These are phyloP conservation scores for Caradrina kadenii DNA, from an alignment of 2,888 invertebrate genomes.

Conservation along the genomic window DNA sequence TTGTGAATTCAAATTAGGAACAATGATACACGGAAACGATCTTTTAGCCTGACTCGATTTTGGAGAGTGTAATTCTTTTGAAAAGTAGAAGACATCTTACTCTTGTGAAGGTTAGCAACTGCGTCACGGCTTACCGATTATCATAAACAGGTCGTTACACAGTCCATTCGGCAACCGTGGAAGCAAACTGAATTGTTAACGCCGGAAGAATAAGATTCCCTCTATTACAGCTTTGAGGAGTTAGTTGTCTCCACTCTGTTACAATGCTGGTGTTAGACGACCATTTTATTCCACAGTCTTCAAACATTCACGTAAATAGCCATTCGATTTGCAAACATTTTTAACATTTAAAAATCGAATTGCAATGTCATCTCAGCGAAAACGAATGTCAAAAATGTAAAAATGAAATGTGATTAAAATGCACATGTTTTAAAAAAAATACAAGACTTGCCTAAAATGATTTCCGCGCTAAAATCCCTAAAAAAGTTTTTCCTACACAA, in stretches of 20 bases:
- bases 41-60: too few relatives aligned
- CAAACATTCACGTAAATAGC: too few relatives aligned
- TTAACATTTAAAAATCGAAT: too few relatives aligned
- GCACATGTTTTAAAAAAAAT: too few relatives aligned
- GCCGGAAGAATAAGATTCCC: constrained; percentile 20
- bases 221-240: constrained; percentile 12
- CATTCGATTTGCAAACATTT: too few relatives aligned
- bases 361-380: too few relatives aligned
- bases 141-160: constrained; percentile 57
- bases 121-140: constrained; percentile 54
- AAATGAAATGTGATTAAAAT: too few relatives aligned
- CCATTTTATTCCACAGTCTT: too few relatives aligned
- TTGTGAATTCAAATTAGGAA: too few relatives aligned
- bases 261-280: not conserved
- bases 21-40: too few relatives aligned
- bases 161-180: constrained; percentile 47
- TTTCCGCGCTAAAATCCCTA: not conserved
- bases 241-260: not conserved
- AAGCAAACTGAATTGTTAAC: constrained; percentile 47
- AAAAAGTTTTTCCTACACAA: constrained; percentile 24
- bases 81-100: not conserved
- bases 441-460: too few relatives aligned
- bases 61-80: not conserved
- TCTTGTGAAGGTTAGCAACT: constrained; percentile 46
- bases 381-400: too few relatives aligned